A percentile compares a stretch with the other conserved stretches of the same genome.
These are phyloP conservation scores for Raja brachyura DNA, from an alignment of 2,113 vertebrate genomes.

Conservation along the genomic window DNA sequence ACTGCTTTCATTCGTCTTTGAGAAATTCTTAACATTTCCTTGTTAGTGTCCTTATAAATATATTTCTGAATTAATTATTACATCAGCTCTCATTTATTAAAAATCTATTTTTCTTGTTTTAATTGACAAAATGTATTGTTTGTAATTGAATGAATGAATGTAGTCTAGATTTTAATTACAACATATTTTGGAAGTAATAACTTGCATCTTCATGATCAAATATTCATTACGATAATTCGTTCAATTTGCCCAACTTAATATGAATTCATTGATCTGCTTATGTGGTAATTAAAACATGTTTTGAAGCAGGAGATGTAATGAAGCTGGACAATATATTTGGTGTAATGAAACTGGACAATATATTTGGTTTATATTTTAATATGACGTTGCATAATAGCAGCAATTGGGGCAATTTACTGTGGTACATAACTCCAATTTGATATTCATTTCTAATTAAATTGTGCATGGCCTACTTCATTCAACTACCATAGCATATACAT, in stretches of 20 bases:
- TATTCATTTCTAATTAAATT: slow-evolving; percentile 24
- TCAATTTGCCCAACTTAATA: background rate
- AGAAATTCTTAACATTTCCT: background rate
- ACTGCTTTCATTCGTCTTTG: background rate
- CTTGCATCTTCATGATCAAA: slow-evolving; percentile 8
- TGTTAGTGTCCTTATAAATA: background rate
- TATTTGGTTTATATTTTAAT: background rate
- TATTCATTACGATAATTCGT: slow-evolving; percentile 22
- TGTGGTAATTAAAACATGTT: background rate
- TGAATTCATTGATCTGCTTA: background rate
- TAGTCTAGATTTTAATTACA: slow-evolving; percentile 14
- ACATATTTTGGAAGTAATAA: background rate
- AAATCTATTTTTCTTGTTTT: background rate
- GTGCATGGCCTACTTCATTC: background rate
- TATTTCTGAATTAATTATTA: background rate
- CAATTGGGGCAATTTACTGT: background rate
- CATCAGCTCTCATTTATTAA: background rate
- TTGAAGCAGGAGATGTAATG: background rate
- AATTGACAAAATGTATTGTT: slow-evolving; percentile 16
- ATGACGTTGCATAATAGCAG: background rate
- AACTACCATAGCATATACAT: background rate
- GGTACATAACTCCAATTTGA: background rate
- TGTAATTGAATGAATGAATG: slow-evolving; percentile 22
- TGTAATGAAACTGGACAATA: background rate
- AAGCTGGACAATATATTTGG: background rate